Base-by-base conservation (phyloP, 2,797 vertebrate genomes). In the Chaetophractus vellerosus region DNA sequence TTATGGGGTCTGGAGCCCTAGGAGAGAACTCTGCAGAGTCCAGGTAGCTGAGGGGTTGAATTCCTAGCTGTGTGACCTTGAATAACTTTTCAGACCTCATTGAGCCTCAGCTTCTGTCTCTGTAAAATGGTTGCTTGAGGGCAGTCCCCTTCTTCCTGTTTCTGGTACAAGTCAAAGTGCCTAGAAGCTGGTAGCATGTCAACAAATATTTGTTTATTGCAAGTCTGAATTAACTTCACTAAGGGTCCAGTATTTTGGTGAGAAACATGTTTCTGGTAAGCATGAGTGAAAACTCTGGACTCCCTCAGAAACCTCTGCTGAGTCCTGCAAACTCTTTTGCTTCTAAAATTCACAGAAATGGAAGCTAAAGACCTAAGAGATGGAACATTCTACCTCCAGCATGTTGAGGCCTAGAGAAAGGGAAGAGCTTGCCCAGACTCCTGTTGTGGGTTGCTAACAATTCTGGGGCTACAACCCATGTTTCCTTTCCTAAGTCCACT, bases 101-200 rank as follows among this genome's bases (percentile, higher is more conserved):
- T 38, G 38, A 38, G 38, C 38, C 38, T 38, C 38, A 38, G 38
- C 6, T 38, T 38, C 38, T 95, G 19, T 55, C 50, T 92, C 88
- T 75, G 63, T 68, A 52, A 84, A 93, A 82, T 80, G 83, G 36
- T 84, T 78, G 55, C 66, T 59, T 36, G 48, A 95, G 55, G 66
- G 33, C n/a, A 24, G 9, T 50, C 78, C 38, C 72, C 64, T 38
- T 78, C 64, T 91, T 38, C 38, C 38, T 38, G 38, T 38, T 91
- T 71, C 59, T 11, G 11, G 45, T 57, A 33, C 36, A 31, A 86
- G 18, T 74, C 85, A n/a, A 24, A 90, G n/a, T 64, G 52, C 69
- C 75, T 82, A 59, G 28, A 57, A 71, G 63, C 3, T 82, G n/a
- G 3, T 38, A 71, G 52, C 4, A 63, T 93, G 75, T 90, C 76